Evolutionary conservation across 2,888 invertebrate species (phyloP).

Genomic region (Watsonalla binaria): DNA sequence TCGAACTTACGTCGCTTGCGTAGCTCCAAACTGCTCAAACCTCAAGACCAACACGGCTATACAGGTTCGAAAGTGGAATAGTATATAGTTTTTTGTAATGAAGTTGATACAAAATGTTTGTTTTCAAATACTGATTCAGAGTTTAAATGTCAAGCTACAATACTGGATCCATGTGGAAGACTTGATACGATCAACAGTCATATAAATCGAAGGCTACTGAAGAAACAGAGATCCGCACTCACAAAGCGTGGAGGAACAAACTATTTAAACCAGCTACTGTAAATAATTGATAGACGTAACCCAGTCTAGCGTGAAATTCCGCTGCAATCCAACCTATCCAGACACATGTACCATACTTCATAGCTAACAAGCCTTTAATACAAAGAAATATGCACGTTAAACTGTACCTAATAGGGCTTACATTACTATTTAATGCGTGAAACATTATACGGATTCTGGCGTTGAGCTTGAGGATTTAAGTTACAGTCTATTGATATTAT

Average conservation of each 20-base stretch:
- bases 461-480: neutral
- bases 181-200: too few relatives aligned
- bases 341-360: neutral
- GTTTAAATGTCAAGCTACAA: too few relatives aligned
- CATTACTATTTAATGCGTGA: neutral
- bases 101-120: too few relatives aligned
- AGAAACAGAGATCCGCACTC: neutral
- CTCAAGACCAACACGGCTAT: too few relatives aligned
- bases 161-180: too few relatives aligned
- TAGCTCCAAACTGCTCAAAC: too few relatives aligned
- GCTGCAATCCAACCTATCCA: neutral
- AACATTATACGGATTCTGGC: slow-evolving; percentile 2
- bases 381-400: neutral
- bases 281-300: neutral
- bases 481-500: neutral
- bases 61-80: too few relatives aligned
- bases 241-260: neutral
- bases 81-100: too few relatives aligned
- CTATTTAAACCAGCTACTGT: neutral
- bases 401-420: neutral
- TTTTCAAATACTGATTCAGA: too few relatives aligned
- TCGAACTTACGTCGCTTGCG: too few relatives aligned
- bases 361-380: neutral
- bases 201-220: neutral
- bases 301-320: slow-evolving; percentile 1